phyloP scores from a whole-genome alignment of 2,113 vertebrate genomes.

The Bos indicus region DNA sequence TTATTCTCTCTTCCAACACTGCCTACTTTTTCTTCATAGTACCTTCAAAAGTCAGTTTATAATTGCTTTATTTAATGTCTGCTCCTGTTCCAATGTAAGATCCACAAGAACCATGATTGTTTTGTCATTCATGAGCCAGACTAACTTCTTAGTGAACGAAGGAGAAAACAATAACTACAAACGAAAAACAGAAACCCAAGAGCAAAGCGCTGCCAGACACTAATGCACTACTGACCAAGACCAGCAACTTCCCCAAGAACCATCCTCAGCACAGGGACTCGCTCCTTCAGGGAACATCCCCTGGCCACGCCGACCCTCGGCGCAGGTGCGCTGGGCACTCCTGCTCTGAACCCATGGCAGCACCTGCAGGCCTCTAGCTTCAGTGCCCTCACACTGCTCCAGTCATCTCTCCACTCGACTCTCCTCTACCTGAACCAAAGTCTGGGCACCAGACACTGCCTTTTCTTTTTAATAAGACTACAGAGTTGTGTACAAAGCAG shows the following conservation, averaged over 20 bases:
- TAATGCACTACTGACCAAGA: not conserved
- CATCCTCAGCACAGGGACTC: not conserved
- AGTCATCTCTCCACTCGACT: not conserved
- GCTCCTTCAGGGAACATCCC: not conserved
- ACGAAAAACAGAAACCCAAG: not conserved
- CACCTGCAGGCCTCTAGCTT: not conserved
- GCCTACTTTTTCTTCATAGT: not conserved
- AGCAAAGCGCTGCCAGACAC: not conserved
- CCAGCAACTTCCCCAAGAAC: not conserved
- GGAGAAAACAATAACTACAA: not conserved
- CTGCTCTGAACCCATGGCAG: not conserved
- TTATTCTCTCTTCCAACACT: not conserved
- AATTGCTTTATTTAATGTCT: not conserved
- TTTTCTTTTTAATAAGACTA: not conserved
- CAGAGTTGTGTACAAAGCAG: not conserved
- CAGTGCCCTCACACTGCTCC: no score
- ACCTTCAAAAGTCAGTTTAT: not conserved
- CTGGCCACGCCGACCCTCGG: not conserved
- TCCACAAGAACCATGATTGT: not conserved
- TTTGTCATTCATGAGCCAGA: not conserved
- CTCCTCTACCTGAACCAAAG: not conserved
- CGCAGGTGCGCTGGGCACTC: fast-evolving
- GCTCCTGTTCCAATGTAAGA: not conserved
- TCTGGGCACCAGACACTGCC: not conserved
- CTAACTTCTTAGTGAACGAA: not conserved